Conservation (phyloP, 1,140 invertebrate species). For the Drosophila eugracilis region DNA sequence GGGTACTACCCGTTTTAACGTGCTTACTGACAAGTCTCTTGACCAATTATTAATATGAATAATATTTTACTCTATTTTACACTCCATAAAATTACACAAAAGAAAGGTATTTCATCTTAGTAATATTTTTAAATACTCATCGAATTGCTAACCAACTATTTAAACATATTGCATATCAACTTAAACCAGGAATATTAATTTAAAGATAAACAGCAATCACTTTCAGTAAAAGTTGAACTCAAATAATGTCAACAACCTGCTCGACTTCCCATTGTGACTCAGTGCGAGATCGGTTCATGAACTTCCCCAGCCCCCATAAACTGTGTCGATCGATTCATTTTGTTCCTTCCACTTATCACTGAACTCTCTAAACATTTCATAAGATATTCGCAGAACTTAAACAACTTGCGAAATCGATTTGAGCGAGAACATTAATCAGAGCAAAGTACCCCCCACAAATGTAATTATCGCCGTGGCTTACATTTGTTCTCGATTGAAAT, state of each 20-base stretch:
- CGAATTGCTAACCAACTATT: no score
- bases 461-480: constrained; percentile 40
- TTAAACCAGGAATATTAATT: background rate
- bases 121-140: background rate
- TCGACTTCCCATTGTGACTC: constrained; percentile 41
- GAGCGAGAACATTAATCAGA: constrained; percentile 31
- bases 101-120: no score
- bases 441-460: constrained; percentile 1
- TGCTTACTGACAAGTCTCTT: no score
- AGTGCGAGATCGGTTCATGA: background rate
- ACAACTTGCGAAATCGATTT: constrained; percentile 10
- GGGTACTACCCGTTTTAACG: no score
- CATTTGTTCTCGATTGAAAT: constrained; percentile 50
- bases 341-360: background rate
- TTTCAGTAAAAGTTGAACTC: constrained; percentile 2
- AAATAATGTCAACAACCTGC: constrained; percentile 30
- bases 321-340: constrained; percentile 29
- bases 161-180: background rate
- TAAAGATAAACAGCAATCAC: constrained; percentile 1
- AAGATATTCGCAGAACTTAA: constrained; percentile 26
- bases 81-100: no score
- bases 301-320: constrained; percentile 19
- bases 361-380: constrained; percentile 21
- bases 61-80: no score
- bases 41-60: no score